Evolutionary conservation across 2,888 invertebrate genomes (phyloP).

Genomic region (Erebia epiphron): DNA sequence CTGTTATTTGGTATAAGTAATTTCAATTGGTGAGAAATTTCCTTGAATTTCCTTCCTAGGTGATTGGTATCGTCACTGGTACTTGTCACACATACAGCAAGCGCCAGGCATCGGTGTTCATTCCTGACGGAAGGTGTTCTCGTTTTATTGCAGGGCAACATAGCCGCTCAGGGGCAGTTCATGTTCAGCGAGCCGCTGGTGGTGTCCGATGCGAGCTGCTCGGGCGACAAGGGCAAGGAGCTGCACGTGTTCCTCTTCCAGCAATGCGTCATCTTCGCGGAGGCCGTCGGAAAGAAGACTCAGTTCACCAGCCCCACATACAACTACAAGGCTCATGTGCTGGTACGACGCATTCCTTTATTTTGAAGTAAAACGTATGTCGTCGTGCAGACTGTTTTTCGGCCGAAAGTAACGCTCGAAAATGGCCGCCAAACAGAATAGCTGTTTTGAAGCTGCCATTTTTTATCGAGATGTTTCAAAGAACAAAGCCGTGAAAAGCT

Average conservation of each 20-base stretch:
- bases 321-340: constrained; percentile 97
- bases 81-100: too few species aligned
- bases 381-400: too few species aligned
- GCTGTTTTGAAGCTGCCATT: too few species aligned
- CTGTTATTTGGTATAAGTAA: too few species aligned
- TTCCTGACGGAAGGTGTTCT: background rate
- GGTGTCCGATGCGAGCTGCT: constrained; percentile 85
- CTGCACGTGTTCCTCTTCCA: constrained; percentile 98
- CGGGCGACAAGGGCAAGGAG: constrained; percentile 84
- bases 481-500: too few species aligned
- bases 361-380: background rate
- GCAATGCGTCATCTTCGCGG: constrained; percentile 98
- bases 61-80: too few species aligned
- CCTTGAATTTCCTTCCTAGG: too few species aligned
- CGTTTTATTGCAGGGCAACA: constrained; percentile 89
- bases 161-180: constrained; percentile 97
- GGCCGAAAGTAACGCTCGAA: too few species aligned
- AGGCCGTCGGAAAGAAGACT: constrained; percentile 95
- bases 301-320: constrained; percentile 97
- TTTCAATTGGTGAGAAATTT: too few species aligned
- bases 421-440: too few species aligned
- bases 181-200: constrained; percentile 91
- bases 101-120: background rate
- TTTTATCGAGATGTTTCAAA: too few species aligned
- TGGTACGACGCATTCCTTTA: constrained; percentile 82